phyloP scores from a whole-genome alignment of 2,113 vertebrate genomes.

The Lophius piscatorius region DNA sequence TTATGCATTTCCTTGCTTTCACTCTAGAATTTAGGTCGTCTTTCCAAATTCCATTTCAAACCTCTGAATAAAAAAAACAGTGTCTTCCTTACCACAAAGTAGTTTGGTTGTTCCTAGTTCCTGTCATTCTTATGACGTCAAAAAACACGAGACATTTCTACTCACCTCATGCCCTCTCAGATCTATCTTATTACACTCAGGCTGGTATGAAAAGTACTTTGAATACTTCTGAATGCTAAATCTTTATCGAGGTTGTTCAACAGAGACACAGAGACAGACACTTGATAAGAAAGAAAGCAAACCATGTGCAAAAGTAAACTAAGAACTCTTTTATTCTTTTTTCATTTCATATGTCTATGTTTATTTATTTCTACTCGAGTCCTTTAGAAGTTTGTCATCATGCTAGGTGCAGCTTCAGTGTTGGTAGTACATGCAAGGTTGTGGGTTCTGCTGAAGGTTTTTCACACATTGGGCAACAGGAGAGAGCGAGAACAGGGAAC shows the following conservation, averaged over 20 bases:
- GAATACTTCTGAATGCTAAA: no score
- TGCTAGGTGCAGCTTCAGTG: constrained; percentile 84
- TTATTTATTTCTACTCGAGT: constrained; percentile 75
- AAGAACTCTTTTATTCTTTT: constrained; percentile 83
- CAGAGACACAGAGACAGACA: constrained; percentile 23
- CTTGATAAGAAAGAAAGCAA: constrained; percentile 55
- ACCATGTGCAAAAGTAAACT: constrained; percentile 79
- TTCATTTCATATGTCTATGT: constrained; percentile 75
- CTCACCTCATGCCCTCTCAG: no score
- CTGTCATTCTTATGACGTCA: no score
- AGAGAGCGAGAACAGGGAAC: constrained; percentile 23
- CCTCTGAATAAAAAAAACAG: no score
- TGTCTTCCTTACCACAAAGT: no score
- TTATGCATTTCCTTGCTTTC: no score
- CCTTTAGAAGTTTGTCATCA: constrained; percentile 81
- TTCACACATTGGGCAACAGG: constrained; percentile 68
- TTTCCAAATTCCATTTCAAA: no score
- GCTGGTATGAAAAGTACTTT: no score
- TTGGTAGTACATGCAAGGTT: constrained; percentile 80
- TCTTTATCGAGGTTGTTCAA: neutral
- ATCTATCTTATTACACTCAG: no score
- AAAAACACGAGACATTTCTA: no score
- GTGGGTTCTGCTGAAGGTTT: constrained; percentile 60
- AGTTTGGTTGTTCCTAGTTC: no score
- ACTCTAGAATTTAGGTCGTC: no score